Evolutionary conservation across 2,888 invertebrate species (phyloP).

Genomic region (Mythimna vitellina): DNA sequence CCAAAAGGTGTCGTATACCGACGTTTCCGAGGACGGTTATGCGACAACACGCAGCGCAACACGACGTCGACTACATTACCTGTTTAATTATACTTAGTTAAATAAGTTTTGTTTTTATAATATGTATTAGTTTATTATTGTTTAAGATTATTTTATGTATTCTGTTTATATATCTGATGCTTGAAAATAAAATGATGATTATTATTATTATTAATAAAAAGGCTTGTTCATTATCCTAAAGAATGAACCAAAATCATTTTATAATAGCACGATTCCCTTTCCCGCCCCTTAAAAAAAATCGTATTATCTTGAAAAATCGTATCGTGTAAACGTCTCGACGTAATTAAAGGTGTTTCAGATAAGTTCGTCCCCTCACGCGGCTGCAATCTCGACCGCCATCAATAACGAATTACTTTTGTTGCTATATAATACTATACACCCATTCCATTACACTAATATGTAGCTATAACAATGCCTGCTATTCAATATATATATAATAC

Average conservation of each 20-base stretch:
- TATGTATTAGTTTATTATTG: too few species aligned
- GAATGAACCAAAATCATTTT: not conserved
- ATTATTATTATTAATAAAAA: too few species aligned
- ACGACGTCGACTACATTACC: too few species aligned
- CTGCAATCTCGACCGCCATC: constrained; percentile 80
- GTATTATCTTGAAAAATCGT: constrained; percentile 66
- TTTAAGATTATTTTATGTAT: too few species aligned
- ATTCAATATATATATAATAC: constrained; percentile 55
- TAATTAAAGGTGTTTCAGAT: constrained; percentile 84
- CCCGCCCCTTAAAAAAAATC: constrained; percentile 7
- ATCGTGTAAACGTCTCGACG: constrained; percentile 72
- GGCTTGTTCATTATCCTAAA: too few species aligned
- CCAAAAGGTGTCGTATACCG: too few species aligned
- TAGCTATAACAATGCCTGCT: constrained; percentile 24
- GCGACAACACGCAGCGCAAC: too few species aligned
- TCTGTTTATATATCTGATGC: too few species aligned
- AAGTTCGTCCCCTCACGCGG: constrained; percentile 80
- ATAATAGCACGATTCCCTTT: constrained; percentile 10
- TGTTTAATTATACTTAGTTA: too few species aligned
- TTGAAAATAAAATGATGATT: too few species aligned
- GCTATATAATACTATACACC: constrained; percentile 61
- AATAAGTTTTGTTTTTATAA: too few species aligned
- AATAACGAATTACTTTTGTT: constrained; percentile 88
- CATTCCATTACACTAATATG: constrained; percentile 52
- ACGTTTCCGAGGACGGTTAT: too few species aligned